phyloP scores from a whole-genome alignment of 2,797 vertebrate genomes.

The Lithobates pipiens region DNA sequence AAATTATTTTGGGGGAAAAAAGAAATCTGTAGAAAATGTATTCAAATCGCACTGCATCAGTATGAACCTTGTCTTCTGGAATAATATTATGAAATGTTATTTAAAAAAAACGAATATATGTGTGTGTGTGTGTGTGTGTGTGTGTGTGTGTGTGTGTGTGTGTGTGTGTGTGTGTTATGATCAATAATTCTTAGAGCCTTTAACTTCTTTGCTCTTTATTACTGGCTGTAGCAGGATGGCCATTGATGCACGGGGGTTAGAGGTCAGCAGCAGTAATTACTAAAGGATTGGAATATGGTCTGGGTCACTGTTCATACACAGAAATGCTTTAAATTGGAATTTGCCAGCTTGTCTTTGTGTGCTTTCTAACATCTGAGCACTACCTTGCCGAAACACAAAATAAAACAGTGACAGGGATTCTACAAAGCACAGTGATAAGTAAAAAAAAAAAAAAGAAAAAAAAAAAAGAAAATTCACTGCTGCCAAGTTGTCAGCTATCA shows the following conservation, averaged over 20 bases:
- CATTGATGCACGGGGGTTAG: neutral
- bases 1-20: no score
- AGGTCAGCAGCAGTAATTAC: conserved; percentile 45
- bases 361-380: conserved; percentile 21
- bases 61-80: no score
- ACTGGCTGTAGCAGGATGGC: neutral
- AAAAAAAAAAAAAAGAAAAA: conserved; percentile 31
- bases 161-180: no score
- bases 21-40: no score
- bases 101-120: no score
- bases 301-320: conserved; percentile 42
- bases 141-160: no score
- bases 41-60: no score
- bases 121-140: no score
- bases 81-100: no score
- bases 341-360: conserved; percentile 19
- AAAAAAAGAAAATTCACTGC: conserved; percentile 11
- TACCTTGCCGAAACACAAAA: conserved; percentile 35
- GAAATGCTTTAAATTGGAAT: conserved; percentile 45
- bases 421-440: conserved; percentile 25
- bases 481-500: conserved; percentile 50
- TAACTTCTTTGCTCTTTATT: no score
- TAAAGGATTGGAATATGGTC: conserved; percentile 10
- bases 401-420: conserved; percentile 38
- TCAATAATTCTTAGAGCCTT: no score